Evolutionary conservation across 1,140 invertebrate species (phyloP).

Genomic region (Hermatobates lingyangjiaoensis): DNA sequence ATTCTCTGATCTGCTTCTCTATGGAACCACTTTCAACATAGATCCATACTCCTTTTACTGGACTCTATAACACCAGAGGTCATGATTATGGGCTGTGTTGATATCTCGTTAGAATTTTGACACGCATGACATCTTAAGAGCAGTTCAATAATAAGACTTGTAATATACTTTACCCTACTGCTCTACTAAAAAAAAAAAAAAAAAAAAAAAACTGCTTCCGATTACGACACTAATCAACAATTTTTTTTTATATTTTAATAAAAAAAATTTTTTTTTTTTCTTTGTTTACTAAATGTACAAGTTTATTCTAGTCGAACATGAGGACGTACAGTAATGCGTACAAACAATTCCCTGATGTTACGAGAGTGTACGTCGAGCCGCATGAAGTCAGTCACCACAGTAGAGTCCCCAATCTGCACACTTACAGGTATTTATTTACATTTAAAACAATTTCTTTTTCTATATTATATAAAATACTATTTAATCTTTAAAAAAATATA

Average conservation of each 20-base stretch:
- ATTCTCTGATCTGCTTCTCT: too few relatives aligned
- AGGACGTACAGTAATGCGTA: constrained; percentile 14
- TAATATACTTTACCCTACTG: too few relatives aligned
- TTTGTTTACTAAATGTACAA: not conserved
- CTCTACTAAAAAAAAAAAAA: too few relatives aligned
- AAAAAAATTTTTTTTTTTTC: not conserved
- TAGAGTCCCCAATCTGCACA: constrained; percentile 15
- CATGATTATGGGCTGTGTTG: too few relatives aligned
- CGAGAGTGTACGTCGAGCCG: constrained; percentile 16
- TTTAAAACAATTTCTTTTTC: not conserved
- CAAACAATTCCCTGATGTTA: constrained; percentile 21
- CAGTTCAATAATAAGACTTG: too few relatives aligned
- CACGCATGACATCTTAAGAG: too few relatives aligned
- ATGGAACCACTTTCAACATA: too few relatives aligned
- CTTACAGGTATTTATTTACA: constrained; percentile 16
- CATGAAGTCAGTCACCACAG: constrained; percentile 10
- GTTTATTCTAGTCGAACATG: constrained; percentile 4
- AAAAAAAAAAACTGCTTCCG: not conserved
- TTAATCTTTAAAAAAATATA: too few relatives aligned
- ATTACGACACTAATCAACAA: not conserved
- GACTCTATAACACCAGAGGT: too few relatives aligned
- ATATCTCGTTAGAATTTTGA: too few relatives aligned
- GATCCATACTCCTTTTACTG: too few relatives aligned
- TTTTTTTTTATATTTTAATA: constrained; percentile 4
- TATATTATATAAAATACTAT: not conserved